Evolutionary conservation across 2,797 vertebrate species (phyloP).

Genomic region (Myotis myotis): DNA sequence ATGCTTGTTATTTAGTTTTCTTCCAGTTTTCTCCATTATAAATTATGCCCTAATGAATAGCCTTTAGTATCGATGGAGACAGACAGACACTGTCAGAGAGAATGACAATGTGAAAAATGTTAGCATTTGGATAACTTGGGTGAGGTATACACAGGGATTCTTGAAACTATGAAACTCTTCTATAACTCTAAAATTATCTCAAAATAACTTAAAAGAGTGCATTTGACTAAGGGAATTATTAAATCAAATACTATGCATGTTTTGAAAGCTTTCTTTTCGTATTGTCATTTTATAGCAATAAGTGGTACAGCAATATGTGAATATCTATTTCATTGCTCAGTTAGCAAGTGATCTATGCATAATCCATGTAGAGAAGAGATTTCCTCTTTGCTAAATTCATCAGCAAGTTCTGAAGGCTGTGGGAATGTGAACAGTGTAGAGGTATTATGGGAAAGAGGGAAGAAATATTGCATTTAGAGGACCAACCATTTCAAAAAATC

Average conservation of each 20-base stretch:
- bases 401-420: not conserved
- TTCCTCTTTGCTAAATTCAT: conserved; percentile 21
- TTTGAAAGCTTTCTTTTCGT: conserved; percentile 32
- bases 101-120: not conserved
- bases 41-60: not conserved
- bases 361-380: conserved; percentile 6
- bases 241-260: not conserved
- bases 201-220: conserved; percentile 29
- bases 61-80: conserved; percentile 6
- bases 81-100: not conserved
- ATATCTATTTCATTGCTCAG: conserved; percentile 41
- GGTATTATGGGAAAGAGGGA: not conserved
- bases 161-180: conserved; percentile 12
- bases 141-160: not conserved
- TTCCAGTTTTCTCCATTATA: conserved; percentile 11
- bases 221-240: conserved; percentile 12
- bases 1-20: not conserved
- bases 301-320: not conserved
- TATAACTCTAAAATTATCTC: not conserved
- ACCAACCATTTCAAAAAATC: not conserved
- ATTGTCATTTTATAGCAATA: conserved; percentile 16
- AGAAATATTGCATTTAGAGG: not conserved
- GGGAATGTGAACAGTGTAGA: not conserved
- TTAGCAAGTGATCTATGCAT: conserved; percentile 50
- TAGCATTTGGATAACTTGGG: conserved; percentile 3